Evolutionary conservation across 2,113 vertebrate genomes (phyloP).

Genomic region (Caloenas nicobarica): DNA sequence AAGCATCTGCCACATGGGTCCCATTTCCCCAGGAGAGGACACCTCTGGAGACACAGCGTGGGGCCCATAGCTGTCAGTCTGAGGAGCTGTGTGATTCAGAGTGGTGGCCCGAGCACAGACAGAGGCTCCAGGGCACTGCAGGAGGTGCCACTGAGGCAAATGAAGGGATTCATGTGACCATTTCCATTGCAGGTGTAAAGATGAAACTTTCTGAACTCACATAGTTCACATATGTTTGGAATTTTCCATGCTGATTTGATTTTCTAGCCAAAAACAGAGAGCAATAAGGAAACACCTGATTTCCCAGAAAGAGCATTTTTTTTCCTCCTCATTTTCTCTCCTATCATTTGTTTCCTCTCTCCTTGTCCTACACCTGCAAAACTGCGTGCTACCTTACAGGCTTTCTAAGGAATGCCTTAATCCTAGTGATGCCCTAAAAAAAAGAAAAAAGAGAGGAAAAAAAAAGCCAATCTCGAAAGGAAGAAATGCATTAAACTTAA

Average conservation of each 20-base stretch:
- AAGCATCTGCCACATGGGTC: not conserved
- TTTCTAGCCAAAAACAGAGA: not conserved
- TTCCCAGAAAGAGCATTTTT: not conserved
- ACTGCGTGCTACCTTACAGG: not conserved
- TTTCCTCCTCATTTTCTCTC: not conserved
- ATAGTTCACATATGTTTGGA: not conserved
- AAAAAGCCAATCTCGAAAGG: not conserved
- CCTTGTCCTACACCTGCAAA: not conserved
- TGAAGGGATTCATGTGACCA: not conserved
- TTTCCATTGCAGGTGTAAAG: not conserved
- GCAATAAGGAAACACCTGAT: not conserved
- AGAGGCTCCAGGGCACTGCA: not conserved
- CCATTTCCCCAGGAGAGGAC: not conserved
- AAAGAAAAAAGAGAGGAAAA: not conserved
- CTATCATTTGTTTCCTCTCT: not conserved
- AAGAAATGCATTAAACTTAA: not conserved
- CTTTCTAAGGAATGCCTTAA: not conserved
- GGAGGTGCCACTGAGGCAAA: rapidly evolving
- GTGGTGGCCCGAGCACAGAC: not conserved
- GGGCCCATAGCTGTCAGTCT: rapidly evolving
- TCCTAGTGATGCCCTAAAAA: not conserved
- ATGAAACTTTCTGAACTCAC: not conserved
- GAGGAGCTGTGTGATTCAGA: not conserved
- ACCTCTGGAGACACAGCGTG: not conserved
- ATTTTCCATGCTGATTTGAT: not conserved